These are phyloP conservation scores for Halcyon badia DNA, from an alignment of 2,797 vertebrate genomes.

Conservation along the genomic window DNA sequence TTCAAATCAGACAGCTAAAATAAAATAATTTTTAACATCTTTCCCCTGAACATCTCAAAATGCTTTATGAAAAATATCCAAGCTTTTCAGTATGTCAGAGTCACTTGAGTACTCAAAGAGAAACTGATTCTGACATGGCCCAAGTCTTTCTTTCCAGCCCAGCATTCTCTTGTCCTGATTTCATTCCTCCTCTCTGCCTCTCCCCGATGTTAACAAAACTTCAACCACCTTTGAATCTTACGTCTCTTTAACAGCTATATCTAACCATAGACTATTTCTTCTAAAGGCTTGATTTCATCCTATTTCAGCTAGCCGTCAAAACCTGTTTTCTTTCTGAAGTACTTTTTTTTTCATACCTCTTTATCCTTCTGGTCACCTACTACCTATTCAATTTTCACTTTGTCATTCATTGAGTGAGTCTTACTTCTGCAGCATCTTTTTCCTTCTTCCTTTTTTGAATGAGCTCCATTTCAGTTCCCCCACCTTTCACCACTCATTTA, in stretches of 20 bases:
- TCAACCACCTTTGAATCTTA: not conserved
- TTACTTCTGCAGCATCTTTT: not conserved
- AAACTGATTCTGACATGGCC: not conserved
- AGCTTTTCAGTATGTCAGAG: not conserved
- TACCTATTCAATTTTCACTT: not conserved
- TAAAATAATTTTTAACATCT: not conserved
- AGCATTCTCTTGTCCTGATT: not conserved
- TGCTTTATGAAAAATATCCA: not conserved
- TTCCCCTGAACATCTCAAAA: not conserved
- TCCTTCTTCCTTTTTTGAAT: not conserved
- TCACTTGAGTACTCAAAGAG: not conserved
- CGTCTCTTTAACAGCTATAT: not conserved
- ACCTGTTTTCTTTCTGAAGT: not conserved
- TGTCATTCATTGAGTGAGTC: not conserved
- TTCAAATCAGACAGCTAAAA: not conserved
- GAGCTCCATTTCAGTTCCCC: not conserved
- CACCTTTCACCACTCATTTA: not conserved
- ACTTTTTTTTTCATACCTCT: accelerated
- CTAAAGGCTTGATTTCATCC: not conserved
- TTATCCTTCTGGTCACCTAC: not conserved
- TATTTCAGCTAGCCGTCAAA: not conserved
- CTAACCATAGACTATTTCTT: not conserved
- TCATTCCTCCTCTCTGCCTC: not conserved
- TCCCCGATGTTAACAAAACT: not conserved
- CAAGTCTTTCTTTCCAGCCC: not conserved